Conservation (phyloP, 2,888 invertebrate genomes). For the Dasysyrphus albostriatus region DNA sequence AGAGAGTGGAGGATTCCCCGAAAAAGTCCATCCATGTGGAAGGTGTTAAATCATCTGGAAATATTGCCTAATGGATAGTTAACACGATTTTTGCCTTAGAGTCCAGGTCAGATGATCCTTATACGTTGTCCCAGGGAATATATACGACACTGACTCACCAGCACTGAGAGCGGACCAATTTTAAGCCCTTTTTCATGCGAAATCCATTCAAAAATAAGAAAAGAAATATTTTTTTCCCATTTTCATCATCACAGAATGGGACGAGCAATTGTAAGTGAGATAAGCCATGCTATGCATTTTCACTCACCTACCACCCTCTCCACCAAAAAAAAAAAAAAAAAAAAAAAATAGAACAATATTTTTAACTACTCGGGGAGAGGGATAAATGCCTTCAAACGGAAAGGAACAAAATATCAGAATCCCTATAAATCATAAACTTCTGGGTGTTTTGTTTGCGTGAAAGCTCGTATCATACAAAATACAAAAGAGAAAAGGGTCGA, state of each 20-base stretch:
- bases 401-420: slow-evolving; percentile 48
- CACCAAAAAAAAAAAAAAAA: neutral
- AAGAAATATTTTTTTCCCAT: slow-evolving; percentile 33
- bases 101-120: slow-evolving; percentile 72
- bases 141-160: neutral
- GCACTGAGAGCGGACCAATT: slow-evolving; percentile 48
- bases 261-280: slow-evolving; percentile 58
- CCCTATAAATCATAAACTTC: slow-evolving; percentile 68
- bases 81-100: slow-evolving; percentile 80
- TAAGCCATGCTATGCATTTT: slow-evolving; percentile 58
- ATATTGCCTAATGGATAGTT: slow-evolving; percentile 80
- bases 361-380: slow-evolving; percentile 28
- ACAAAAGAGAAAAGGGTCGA: slow-evolving; percentile 22
- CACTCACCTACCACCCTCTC: slow-evolving; percentile 3
- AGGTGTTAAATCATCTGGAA: slow-evolving; percentile 79
- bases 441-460: slow-evolving; percentile 30
- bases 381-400: slow-evolving; percentile 15
- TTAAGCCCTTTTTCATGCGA: slow-evolving; percentile 63
- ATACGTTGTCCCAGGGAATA: slow-evolving; percentile 47
- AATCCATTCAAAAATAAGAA: slow-evolving; percentile 50
- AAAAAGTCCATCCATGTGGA: slow-evolving; percentile 75
- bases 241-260: slow-evolving; percentile 36
- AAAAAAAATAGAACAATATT: neutral
- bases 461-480: neutral
- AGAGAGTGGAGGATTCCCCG: slow-evolving; percentile 66